phyloP scores from a whole-genome alignment of 2,797 vertebrate genomes.

The Okamejei kenojei region DNA sequence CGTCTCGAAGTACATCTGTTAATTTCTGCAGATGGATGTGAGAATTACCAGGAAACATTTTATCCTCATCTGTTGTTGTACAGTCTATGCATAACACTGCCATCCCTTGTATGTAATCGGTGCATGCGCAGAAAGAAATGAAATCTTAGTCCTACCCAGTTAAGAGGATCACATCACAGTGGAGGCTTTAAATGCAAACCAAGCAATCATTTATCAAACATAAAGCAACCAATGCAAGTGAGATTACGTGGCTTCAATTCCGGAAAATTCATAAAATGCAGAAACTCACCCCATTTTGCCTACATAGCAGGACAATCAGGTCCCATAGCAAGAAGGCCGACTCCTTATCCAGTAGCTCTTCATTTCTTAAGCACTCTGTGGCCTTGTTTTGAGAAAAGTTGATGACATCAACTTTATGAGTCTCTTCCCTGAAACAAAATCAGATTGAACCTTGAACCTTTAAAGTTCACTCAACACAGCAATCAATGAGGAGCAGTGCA shows the following conservation, averaged over 20 bases:
- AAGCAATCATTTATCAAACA: neutral
- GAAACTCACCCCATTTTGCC: slow-evolving; percentile 85
- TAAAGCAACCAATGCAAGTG: neutral
- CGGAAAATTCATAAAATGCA: neutral
- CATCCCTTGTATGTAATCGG: too few relatives aligned
- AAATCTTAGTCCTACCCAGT: neutral
- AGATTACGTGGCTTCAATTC: neutral
- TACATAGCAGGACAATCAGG: slow-evolving; percentile 83
- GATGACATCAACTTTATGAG: slow-evolving; percentile 98
- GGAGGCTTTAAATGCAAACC: neutral
- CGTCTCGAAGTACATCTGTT: too few relatives aligned
- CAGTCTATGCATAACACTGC: too few relatives aligned
- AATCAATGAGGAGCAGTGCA: neutral
- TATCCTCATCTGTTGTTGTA: neutral
- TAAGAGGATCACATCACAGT: neutral
- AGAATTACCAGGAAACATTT: neutral
- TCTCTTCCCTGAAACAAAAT: slow-evolving; percentile 71
- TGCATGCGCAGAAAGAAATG: too few relatives aligned
- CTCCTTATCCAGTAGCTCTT: slow-evolving; percentile 80
- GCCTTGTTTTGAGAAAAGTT: slow-evolving; percentile 93
- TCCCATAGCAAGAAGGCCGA: slow-evolving; percentile 90
- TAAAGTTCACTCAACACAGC: neutral
- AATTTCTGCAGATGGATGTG: neutral
- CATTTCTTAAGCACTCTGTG: slow-evolving; percentile 73
- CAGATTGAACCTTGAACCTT: neutral